These are phyloP conservation scores for Herminia tarsipennalis DNA, from an alignment of 2,888 invertebrate genomes.

Conservation along the genomic window DNA sequence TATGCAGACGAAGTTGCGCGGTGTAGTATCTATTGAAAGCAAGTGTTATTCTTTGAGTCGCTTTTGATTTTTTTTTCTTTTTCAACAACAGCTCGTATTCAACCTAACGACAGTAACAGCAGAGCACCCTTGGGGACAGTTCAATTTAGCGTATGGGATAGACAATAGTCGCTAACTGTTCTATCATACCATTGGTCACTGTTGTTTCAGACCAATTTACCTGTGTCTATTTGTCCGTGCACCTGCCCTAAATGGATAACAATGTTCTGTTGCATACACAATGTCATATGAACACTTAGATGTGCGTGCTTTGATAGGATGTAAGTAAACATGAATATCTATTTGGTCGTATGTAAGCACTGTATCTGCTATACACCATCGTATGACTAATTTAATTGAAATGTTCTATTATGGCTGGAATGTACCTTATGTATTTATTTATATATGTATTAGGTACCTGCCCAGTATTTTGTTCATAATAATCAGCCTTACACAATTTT, in stretches of 20 bases:
- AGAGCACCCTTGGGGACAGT: constrained; percentile 43
- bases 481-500: too few relatives aligned
- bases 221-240: constrained; percentile 34
- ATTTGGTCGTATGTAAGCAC: neutral
- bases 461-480: too few relatives aligned
- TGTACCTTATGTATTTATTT: too few relatives aligned
- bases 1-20: too few relatives aligned
- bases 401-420: too few relatives aligned
- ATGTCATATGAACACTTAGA: constrained; percentile 3
- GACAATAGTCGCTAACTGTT: constrained; percentile 62
- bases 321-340: constrained; percentile 7
- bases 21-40: too few relatives aligned
- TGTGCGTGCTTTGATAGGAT: neutral
- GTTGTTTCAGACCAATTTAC: constrained; percentile 44
- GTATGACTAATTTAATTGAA: too few relatives aligned
- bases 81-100: constrained; percentile 2
- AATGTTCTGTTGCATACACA: constrained; percentile 18
- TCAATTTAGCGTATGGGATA: constrained; percentile 63
- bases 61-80: neutral
- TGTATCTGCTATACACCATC: neutral
- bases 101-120: constrained; percentile 20
- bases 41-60: too few relatives aligned
- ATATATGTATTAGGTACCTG: too few relatives aligned
- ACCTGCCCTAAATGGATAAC: constrained; percentile 28
- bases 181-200: constrained; percentile 52